A percentile compares a stretch with the other conserved stretches of the same genome.
phyloP scores from a whole-genome alignment of 2,797 vertebrate genomes.

The Bradypodion ventrale region DNA sequence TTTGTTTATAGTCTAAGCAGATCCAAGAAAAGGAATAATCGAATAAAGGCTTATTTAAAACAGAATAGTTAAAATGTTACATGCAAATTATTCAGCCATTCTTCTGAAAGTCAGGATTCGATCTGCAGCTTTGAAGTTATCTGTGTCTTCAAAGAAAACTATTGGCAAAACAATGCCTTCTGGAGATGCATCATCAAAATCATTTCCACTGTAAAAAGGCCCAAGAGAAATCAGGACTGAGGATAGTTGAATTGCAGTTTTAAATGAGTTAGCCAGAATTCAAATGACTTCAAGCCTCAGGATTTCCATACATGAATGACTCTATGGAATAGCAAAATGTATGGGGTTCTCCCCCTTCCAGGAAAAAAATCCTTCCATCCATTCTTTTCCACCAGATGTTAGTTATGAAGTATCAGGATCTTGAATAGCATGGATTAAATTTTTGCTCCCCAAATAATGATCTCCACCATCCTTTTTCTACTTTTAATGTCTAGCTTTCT shows the following conservation, averaged over 20 bases:
- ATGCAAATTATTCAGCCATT: background rate
- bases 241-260: background rate
- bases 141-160: slow-evolving; percentile 12
- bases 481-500: background rate
- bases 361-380: background rate
- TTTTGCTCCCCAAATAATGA: background rate
- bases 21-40: slow-evolving; percentile 16
- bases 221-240: background rate
- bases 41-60: slow-evolving; percentile 29
- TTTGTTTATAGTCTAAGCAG: too few relatives aligned
- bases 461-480: background rate
- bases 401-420: too few relatives aligned
- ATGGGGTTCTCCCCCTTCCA: background rate
- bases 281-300: background rate
- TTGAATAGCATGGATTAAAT: background rate
- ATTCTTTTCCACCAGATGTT: background rate
- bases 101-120: accelerated
- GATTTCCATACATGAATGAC: background rate
- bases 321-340: background rate
- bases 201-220: background rate
- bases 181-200: background rate
- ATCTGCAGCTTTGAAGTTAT: slow-evolving; percentile 24
- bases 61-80: slow-evolving; percentile 24
- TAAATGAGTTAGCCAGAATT: background rate
- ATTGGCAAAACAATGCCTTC: background rate